Percentiles rank a stretch among this genome's conserved stretches.
These are phyloP conservation scores for Allobates femoralis DNA, from an alignment of 2,797 vertebrate species.

Conservation along the genomic window DNA sequence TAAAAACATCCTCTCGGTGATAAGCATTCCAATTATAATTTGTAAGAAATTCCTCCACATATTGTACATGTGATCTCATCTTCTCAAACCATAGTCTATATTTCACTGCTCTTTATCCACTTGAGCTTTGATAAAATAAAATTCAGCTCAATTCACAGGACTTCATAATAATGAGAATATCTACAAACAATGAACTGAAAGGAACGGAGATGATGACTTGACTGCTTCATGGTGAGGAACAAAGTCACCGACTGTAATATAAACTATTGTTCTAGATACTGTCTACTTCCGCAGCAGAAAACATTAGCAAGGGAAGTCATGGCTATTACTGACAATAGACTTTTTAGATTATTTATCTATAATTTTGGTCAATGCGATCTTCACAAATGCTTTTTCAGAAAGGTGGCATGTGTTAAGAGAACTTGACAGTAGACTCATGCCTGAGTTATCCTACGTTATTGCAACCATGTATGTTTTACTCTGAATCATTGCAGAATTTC, in stretches of 20 bases:
- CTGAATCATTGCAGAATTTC: too few relatives aligned
- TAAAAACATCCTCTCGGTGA: conserved; percentile 9
- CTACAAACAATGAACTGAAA: neutral
- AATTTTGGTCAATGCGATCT: too few relatives aligned
- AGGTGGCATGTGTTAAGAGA: too few relatives aligned
- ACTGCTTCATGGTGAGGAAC: neutral
- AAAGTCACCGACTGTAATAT: neutral
- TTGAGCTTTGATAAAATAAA: neutral
- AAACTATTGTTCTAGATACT: neutral
- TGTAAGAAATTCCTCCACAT: conserved; percentile 18
- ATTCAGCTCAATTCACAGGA: neutral
- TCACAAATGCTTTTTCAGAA: too few relatives aligned
- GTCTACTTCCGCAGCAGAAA: neutral
- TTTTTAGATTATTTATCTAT: too few relatives aligned
- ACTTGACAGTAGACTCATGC: too few relatives aligned
- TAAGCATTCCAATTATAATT: conserved; percentile 41
- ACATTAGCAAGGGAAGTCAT: neutral
- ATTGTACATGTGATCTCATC: conserved; percentile 27
- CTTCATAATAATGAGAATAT: neutral
- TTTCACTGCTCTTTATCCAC: neutral
- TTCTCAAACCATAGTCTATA: conserved; percentile 13
- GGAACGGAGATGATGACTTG: neutral
- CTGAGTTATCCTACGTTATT: too few relatives aligned
- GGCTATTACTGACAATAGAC: too few relatives aligned
- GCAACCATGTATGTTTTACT: too few relatives aligned